Evolutionary conservation across 2,113 vertebrate species (phyloP), one percentile per base, ranked within the genome.

Genomic region (Psittacula cyanocephala): DNA sequence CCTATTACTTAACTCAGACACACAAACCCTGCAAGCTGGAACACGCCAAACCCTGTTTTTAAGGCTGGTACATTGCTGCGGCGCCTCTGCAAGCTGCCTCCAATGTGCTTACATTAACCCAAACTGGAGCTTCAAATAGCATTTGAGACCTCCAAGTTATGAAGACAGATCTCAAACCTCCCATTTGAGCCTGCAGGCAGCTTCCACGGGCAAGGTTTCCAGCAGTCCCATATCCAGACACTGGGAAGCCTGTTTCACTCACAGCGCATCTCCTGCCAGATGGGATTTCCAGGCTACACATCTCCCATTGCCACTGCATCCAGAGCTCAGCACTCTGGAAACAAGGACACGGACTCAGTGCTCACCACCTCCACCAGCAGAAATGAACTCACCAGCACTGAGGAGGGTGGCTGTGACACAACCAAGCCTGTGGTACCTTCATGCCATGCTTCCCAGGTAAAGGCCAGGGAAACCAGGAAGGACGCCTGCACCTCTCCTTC

Each of bases 261-360:
- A 1, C 37, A 57, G 41, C 2, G 0, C 2, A 3, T 63, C 65
- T 81, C n/a, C 47, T 44, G 46, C 19, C 68, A 76, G 44, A 23
- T 75, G 70, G 65, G 39, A 81, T 47, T 94, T 78, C 78, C 67
- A 81, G 39, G 39, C 16, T 9, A 22, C 60, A 16, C 35, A 55
- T 76, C 35, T 33, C 63, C 81, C 24, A 14, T 28, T 65, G 50
- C 44, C 62, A 71, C 10, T 4, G 2, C 23, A 49, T 60, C 33
- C 69, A 67, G 85, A 50, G 64, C 44, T 57, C 68, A 69, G 63
- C 17, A 19, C 44, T 49, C 33, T 23, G 57, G 28, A 70, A 59
- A 44, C 0, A 6, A 89, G 64, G 65, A 78, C 39, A 7, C 0
- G 2, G 35, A 23, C 41, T 65, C 5, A 0, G 53, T 5, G 37